Evolutionary conservation across 2,113 vertebrate species (phyloP).

Genomic region (Cottus gobio): DNA sequence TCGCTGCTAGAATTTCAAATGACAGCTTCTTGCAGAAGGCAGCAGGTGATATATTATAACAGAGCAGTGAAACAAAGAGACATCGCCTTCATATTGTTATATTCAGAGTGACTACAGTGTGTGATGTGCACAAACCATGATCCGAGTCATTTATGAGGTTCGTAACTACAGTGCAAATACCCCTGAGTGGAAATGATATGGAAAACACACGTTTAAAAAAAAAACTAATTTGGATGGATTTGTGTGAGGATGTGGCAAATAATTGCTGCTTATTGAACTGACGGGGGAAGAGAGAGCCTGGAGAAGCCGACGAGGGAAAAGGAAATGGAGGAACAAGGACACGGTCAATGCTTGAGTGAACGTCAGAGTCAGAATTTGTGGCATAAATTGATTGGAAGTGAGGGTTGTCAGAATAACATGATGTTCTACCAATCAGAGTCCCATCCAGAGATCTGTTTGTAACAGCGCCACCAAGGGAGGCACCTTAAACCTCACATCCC

Average conservation of each 20-base stretch:
- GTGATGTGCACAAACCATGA: slow-evolving; percentile 14
- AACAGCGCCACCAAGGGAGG: slow-evolving; percentile 28
- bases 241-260: slow-evolving; percentile 49
- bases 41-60: slow-evolving; percentile 73
- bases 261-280: slow-evolving; percentile 65
- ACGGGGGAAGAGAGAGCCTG: slow-evolving; percentile 34
- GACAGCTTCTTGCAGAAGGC: slow-evolving; percentile 51
- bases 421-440: slow-evolving; percentile 67
- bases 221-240: slow-evolving; percentile 20
- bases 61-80: slow-evolving; percentile 61
- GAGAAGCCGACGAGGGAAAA: slow-evolving; percentile 42
- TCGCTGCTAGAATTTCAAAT: slow-evolving; percentile 75
- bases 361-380: slow-evolving; percentile 69
- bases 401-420: slow-evolving; percentile 71
- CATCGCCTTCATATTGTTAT: slow-evolving; percentile 20
- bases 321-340: slow-evolving; percentile 66
- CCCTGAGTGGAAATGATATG: slow-evolving; percentile 42
- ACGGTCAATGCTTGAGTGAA: slow-evolving; percentile 71
- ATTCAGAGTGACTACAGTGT: slow-evolving; percentile 34
- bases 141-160: slow-evolving; percentile 26
- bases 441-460: slow-evolving; percentile 67
- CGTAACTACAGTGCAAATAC: slow-evolving; percentile 44
- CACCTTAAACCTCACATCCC: slow-evolving; percentile 37
- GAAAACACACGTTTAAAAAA: slow-evolving; percentile 3
- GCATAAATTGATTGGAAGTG: slow-evolving; percentile 78